Evolutionary conservation across 1,140 invertebrate genomes (phyloP).

Genomic region (Drosophila ohnishii): DNA sequence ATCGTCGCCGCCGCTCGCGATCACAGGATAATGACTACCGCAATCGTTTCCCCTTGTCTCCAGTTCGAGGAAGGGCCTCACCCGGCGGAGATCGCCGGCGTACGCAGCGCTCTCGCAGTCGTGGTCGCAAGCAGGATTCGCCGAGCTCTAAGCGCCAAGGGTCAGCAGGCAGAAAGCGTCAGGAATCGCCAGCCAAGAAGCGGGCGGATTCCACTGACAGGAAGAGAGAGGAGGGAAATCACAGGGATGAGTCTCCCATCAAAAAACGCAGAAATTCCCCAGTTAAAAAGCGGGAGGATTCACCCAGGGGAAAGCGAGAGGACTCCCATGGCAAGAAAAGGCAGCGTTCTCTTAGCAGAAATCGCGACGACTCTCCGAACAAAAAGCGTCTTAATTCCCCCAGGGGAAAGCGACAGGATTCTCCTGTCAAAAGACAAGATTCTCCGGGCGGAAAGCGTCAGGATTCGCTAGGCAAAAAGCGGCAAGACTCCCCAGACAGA

Average conservation of each 20-base stretch:
- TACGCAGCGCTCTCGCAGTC: slow-evolving; percentile 56
- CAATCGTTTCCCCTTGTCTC: slow-evolving; percentile 73
- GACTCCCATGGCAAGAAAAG: slow-evolving; percentile 9
- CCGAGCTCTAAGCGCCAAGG: slow-evolving; percentile 35
- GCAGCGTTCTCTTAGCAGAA: slow-evolving; percentile 28
- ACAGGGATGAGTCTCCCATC: background rate
- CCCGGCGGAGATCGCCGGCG: slow-evolving; percentile 56
- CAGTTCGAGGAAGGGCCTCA: slow-evolving; percentile 55
- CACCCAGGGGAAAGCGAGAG: slow-evolving; percentile 7
- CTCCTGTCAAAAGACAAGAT: slow-evolving; percentile 14
- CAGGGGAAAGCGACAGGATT: slow-evolving; percentile 8
- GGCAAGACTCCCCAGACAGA: slow-evolving; percentile 13
- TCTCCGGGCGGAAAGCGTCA: slow-evolving; percentile 18
- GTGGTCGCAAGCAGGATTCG: slow-evolving; percentile 56
- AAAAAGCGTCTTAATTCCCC: slow-evolving; percentile 36
- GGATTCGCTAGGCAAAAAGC: slow-evolving; percentile 36
- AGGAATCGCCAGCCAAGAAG: slow-evolving; percentile 17
- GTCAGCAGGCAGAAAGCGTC: slow-evolving; percentile 20
- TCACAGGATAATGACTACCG: slow-evolving; percentile 66
- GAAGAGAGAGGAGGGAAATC: slow-evolving; percentile 3
- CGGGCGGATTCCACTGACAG: slow-evolving; percentile 4
- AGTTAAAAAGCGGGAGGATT: slow-evolving; percentile 18
- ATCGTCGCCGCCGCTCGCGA: slow-evolving; percentile 68
- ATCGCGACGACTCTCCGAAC: slow-evolving; percentile 18
- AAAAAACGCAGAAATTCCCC: slow-evolving; percentile 8